These are phyloP conservation scores for Anolis carolinensis DNA, from an alignment of 2,113 vertebrate genomes.

Conservation along the genomic window DNA sequence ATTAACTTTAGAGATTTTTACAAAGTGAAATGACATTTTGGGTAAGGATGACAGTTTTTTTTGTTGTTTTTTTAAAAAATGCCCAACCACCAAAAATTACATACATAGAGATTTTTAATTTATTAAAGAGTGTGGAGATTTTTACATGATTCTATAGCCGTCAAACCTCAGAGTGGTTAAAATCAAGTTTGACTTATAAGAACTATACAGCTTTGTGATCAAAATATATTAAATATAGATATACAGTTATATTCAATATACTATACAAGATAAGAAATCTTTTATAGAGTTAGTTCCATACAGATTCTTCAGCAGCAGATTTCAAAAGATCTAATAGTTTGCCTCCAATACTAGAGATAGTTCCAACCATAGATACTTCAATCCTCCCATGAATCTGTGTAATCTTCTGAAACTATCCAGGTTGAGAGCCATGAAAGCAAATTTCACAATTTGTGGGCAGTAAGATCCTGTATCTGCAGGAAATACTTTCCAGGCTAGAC, in stretches of 20 bases:
- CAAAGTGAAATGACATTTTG: conserved; percentile 5
- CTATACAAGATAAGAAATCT: not conserved
- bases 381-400: too few relatives aligned
- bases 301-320: too few relatives aligned
- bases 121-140: not conserved
- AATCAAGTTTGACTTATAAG: not conserved
- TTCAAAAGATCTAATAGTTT: too few relatives aligned
- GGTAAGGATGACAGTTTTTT: not conserved
- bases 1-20: not conserved
- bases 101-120: not conserved
- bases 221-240: too few relatives aligned
- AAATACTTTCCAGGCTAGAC: too few relatives aligned
- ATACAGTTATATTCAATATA: not conserved
- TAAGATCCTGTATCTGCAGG: too few relatives aligned
- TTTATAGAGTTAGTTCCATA: not conserved
- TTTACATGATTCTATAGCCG: not conserved
- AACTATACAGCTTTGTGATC: not conserved
- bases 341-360: too few relatives aligned
- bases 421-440: too few relatives aligned
- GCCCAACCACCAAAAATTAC: not conserved
- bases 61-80: not conserved
- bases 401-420: too few relatives aligned
- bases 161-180: not conserved
- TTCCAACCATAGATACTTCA: too few relatives aligned
- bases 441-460: too few relatives aligned